A percentile compares a stretch with the other conserved stretches of the same genome.
phyloP scores from a whole-genome alignment of 2,888 invertebrate genomes.

The Cryptosula pallasiana region DNA sequence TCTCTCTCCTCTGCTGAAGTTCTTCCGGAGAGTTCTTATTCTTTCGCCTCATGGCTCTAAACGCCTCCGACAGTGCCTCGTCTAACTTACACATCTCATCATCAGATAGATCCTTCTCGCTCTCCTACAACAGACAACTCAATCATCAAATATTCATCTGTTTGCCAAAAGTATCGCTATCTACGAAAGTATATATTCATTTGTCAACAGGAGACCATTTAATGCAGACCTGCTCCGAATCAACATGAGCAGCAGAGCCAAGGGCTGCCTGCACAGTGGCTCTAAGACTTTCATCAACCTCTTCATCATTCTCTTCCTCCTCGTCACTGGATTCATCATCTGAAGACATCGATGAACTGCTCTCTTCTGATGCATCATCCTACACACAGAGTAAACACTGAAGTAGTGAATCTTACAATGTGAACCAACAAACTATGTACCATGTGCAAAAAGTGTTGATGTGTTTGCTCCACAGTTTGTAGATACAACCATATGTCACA shows the following conservation, averaged over 20 bases:
- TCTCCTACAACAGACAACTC: conserved; percentile 53
- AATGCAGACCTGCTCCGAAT: conserved; percentile 54
- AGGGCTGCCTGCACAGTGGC: conserved; percentile 69
- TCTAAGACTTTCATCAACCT: conserved; percentile 66
- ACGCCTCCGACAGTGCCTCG: conserved; percentile 68
- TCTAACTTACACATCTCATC: conserved; percentile 70
- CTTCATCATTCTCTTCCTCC: conserved; percentile 51
- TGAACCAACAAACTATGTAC: too few relatives aligned
- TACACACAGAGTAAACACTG: too few relatives aligned
- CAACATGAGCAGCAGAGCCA: conserved; percentile 57
- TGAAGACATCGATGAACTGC: neutral
- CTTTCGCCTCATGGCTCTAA: conserved; percentile 54
- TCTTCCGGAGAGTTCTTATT: conserved; percentile 32
- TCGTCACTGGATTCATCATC: conserved; percentile 18
- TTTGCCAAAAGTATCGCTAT: neutral
- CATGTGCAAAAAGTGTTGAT: too few relatives aligned
- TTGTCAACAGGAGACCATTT: neutral
- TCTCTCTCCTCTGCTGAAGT: conserved; percentile 30
- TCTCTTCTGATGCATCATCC: neutral
- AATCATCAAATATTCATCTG: neutral
- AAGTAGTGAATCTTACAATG: too few relatives aligned
- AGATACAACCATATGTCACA: too few relatives aligned
- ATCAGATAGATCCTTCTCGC: conserved; percentile 71
- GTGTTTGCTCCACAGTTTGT: too few relatives aligned
- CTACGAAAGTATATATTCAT: too few relatives aligned